phyloP scores from a whole-genome alignment of 2,797 vertebrate species.

The Manis crassicaudata region DNA sequence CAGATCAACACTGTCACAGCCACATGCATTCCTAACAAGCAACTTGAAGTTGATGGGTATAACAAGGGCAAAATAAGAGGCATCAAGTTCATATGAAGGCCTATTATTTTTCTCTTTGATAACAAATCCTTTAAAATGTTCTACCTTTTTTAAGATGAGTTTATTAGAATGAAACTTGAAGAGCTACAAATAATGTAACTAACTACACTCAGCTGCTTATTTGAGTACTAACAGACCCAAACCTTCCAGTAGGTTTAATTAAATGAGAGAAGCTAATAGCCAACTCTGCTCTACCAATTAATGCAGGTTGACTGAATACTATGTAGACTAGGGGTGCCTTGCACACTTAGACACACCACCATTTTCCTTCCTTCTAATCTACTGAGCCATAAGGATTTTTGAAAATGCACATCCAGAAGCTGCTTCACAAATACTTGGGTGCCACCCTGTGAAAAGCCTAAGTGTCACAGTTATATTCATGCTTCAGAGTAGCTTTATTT shows the following conservation, averaged over 20 bases:
- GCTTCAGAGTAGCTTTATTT: neutral
- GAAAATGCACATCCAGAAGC: neutral
- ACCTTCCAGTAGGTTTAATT: neutral
- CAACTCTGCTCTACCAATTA: neutral
- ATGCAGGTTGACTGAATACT: neutral
- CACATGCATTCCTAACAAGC: neutral
- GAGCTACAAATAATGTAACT: neutral
- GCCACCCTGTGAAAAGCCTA: neutral
- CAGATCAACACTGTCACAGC: neutral
- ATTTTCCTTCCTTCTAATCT: neutral
- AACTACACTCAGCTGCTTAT: neutral
- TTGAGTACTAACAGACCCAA: neutral
- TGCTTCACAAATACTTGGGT: neutral
- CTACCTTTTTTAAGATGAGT: neutral
- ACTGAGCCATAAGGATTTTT: neutral
- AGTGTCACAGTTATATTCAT: neutral
- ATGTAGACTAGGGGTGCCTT: accelerated
- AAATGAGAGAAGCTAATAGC: neutral
- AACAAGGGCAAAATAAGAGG: neutral
- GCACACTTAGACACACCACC: neutral
- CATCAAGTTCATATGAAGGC: neutral
- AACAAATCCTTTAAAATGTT: neutral
- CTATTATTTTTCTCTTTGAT: neutral
- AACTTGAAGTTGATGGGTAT: neutral
- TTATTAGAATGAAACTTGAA: neutral